A percentile compares a stretch with the other conserved stretches of the same genome.
Conservation (phyloP, 1,140 invertebrate species). For the Drosophila auraria region DNA sequence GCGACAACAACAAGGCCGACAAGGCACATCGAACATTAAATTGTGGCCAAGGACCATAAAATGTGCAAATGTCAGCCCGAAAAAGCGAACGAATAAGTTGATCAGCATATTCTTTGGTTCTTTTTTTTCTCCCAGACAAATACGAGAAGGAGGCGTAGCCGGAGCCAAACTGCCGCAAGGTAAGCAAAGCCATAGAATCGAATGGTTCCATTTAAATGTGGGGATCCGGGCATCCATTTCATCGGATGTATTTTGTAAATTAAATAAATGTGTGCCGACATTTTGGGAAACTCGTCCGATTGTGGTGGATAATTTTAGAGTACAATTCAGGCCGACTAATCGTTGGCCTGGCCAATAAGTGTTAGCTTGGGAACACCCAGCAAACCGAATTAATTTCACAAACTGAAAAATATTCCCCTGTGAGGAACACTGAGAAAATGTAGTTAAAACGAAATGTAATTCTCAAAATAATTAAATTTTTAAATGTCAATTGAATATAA, state of each 20-base stretch:
- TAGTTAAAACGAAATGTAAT: no score
- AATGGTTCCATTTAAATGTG: conserved; percentile 46
- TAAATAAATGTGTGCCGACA: conserved; percentile 19
- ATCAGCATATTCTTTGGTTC: conserved; percentile 34
- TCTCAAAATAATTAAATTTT: no score
- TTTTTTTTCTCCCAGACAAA: neutral
- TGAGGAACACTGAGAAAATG: neutral
- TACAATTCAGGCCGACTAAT: conserved; percentile 2
- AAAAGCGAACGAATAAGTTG: conserved; percentile 41
- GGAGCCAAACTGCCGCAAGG: conserved; percentile 52
- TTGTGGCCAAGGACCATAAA: conserved; percentile 62
- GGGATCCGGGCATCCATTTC: conserved; percentile 7
- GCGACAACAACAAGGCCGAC: conserved; percentile 7
- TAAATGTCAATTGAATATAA: no score
- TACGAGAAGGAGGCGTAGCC: conserved; percentile 10
- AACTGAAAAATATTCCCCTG: neutral
- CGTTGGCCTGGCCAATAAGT: neutral
- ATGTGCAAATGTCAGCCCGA: conserved; percentile 69
- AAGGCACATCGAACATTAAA: conserved; percentile 50
- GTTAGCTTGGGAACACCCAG: neutral
- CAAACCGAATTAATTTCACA: conserved; percentile 16
- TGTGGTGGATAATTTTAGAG: conserved; percentile 19
- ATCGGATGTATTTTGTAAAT: conserved; percentile 34
- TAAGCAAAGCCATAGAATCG: conserved; percentile 37
- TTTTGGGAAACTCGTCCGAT: neutral